These are phyloP conservation scores for Siniperca undulata DNA, from an alignment of 2,797 vertebrate species.

Conservation along the genomic window DNA sequence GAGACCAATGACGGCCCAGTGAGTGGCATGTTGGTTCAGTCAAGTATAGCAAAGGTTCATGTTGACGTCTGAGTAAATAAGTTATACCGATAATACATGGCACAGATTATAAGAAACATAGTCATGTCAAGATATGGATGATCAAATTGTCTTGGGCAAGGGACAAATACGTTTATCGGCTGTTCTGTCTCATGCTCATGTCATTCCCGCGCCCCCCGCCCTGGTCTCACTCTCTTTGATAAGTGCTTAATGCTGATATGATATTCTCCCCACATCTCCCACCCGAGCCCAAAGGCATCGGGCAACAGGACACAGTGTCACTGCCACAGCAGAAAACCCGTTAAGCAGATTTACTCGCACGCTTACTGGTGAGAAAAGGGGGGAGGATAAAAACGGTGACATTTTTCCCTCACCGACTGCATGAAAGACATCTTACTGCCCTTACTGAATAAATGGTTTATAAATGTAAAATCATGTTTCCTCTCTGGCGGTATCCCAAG, in stretches of 20 bases:
- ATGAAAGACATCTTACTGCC: constrained; percentile 73
- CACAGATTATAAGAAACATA: constrained; percentile 16
- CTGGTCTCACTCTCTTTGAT: constrained; percentile 58
- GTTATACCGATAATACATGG: background rate
- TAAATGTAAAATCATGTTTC: constrained; percentile 83
- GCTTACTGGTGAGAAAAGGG: constrained; percentile 69
- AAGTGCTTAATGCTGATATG: constrained; percentile 83
- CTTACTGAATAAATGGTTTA: constrained; percentile 82
- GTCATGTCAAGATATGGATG: constrained; percentile 34
- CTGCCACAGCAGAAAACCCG: constrained; percentile 77
- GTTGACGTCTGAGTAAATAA: background rate
- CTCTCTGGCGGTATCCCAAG: constrained; percentile 65
- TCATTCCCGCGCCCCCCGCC: constrained; percentile 2
- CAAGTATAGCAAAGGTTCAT: background rate
- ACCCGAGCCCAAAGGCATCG: constrained; percentile 74
- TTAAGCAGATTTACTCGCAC: constrained; percentile 83
- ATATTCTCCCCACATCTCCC: constrained; percentile 76
- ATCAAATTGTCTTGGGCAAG: constrained; percentile 47
- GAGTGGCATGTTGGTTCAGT: background rate
- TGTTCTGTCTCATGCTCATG: constrained; percentile 40
- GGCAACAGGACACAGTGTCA: constrained; percentile 82
- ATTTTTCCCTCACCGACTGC: constrained; percentile 65
- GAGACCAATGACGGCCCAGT: background rate
- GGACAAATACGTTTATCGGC: constrained; percentile 51
- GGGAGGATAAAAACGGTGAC: constrained; percentile 55